phyloP scores from a whole-genome alignment of 2,113 vertebrate genomes.

The Cyprinodon tularosa region DNA sequence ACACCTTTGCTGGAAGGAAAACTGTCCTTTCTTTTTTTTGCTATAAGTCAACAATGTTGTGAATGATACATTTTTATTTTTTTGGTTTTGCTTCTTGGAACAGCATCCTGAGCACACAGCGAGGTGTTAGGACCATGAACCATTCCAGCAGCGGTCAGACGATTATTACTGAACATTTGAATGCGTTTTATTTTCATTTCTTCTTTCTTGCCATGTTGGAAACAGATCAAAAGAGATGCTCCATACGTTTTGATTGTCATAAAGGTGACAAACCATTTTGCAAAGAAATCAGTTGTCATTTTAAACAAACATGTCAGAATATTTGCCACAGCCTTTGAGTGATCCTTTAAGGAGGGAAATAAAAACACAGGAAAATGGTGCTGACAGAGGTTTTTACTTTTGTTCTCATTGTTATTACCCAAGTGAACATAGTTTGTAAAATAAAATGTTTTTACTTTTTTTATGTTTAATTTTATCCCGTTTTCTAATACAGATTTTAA shows the following conservation, averaged over 20 bases:
- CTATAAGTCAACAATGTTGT: slow-evolving; percentile 16
- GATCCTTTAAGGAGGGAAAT: slow-evolving; percentile 27
- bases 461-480: slow-evolving; percentile 71
- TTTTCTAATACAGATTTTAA: slow-evolving; percentile 76
- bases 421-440: slow-evolving; percentile 81
- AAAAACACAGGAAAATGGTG: slow-evolving; percentile 68
- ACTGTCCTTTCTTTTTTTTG: slow-evolving; percentile 24
- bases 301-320: slow-evolving; percentile 45
- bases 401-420: slow-evolving; percentile 72
- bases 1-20: slow-evolving; percentile 23
- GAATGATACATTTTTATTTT: not conserved
- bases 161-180: slow-evolving; percentile 40
- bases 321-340: slow-evolving; percentile 9
- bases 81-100: not conserved
- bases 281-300: slow-evolving; percentile 40
- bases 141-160: slow-evolving; percentile 63
- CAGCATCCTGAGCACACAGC: slow-evolving; percentile 31
- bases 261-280: slow-evolving; percentile 45
- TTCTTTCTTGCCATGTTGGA: slow-evolving; percentile 34
- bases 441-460: slow-evolving; percentile 72
- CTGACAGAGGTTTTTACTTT: slow-evolving; percentile 74
- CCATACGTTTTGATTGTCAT: slow-evolving; percentile 5
- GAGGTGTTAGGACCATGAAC: slow-evolving; percentile 37
- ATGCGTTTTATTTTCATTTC: slow-evolving; percentile 47
- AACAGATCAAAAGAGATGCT: slow-evolving; percentile 12